phyloP scores from a whole-genome alignment of 2,888 invertebrate genomes.

The Nesidiocoris tenuis region DNA sequence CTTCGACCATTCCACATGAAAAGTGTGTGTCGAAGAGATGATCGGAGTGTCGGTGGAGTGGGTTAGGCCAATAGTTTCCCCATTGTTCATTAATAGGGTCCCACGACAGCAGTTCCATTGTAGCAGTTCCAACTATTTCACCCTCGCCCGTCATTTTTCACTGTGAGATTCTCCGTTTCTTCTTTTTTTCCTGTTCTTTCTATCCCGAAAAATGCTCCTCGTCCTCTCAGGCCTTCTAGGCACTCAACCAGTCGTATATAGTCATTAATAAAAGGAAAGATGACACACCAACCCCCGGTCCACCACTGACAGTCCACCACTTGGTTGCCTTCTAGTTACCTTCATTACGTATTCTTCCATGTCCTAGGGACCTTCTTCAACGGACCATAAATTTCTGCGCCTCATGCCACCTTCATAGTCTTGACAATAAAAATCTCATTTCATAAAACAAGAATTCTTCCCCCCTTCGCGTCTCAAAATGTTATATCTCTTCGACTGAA shows the following conservation, averaged over 20 bases:
- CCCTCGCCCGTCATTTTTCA: slow-evolving; percentile 35
- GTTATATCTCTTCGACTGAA: slow-evolving; percentile 5
- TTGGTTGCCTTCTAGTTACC: slow-evolving; percentile 23
- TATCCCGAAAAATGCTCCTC: slow-evolving; percentile 4
- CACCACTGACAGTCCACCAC: background rate
- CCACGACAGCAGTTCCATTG: slow-evolving; percentile 38
- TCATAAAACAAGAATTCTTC: slow-evolving; percentile 2
- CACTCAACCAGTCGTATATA: slow-evolving; percentile 18
- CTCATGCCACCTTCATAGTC: slow-evolving; percentile 9
- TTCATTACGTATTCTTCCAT: slow-evolving; percentile 37
- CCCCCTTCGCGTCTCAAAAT: background rate
- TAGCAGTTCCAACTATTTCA: slow-evolving; percentile 40
- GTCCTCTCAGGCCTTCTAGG: background rate
- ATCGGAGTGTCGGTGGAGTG: background rate
- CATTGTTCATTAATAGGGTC: slow-evolving; percentile 40
- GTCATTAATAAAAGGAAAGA: slow-evolving; percentile 38
- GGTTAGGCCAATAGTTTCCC: slow-evolving; percentile 24
- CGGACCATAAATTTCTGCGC: slow-evolving; percentile 29
- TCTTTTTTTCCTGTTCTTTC: slow-evolving; percentile 2
- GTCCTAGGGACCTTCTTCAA: background rate
- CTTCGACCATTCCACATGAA: background rate
- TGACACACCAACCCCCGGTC: slow-evolving; percentile 24
- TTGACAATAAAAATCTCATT: slow-evolving; percentile 19
- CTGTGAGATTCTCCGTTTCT: slow-evolving; percentile 6
- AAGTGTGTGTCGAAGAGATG: background rate